A percentile compares a stretch with the other conserved stretches of the same genome.
These are phyloP conservation scores for Lasioglossum lativentre DNA, from an alignment of 2,888 invertebrate species.

Conservation along the genomic window DNA sequence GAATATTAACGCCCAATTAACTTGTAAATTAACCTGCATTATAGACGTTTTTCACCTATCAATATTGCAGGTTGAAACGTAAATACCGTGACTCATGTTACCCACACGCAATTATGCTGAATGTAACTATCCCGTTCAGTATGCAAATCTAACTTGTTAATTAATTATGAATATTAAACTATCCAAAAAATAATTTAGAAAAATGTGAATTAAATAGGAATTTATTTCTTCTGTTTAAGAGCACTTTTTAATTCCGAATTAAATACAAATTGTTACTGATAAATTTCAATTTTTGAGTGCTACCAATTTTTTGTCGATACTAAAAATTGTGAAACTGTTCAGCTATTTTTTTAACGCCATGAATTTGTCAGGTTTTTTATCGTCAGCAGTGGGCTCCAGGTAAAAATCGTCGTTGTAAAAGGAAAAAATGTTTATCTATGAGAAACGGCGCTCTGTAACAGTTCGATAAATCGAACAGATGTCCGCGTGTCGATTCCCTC, in stretches of 20 bases:
- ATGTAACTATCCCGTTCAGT: no score
- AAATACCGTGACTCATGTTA: neutral
- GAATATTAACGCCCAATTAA: slow-evolving; percentile 16
- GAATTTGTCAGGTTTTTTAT: neutral
- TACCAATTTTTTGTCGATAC: no score
- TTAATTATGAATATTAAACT: no score
- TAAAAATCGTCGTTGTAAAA: neutral
- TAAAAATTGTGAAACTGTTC: no score
- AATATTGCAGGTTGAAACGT: neutral
- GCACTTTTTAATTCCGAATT: no score
- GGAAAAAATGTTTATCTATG: neutral
- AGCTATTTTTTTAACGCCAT: neutral
- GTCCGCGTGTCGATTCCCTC: neutral
- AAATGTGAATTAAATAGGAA: no score
- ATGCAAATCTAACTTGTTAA: no score
- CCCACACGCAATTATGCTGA: no score
- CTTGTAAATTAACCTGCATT: neutral
- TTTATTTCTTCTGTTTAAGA: no score
- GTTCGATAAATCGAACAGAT: slow-evolving; percentile 1
- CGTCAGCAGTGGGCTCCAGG: neutral
- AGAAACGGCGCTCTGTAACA: neutral
- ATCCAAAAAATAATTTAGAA: no score
- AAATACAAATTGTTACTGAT: no score
- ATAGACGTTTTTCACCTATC: neutral
- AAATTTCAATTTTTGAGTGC: no score